Evolutionary conservation across 2,797 vertebrate genomes (phyloP).

Genomic region (Rhabdophis nuchalis): DNA sequence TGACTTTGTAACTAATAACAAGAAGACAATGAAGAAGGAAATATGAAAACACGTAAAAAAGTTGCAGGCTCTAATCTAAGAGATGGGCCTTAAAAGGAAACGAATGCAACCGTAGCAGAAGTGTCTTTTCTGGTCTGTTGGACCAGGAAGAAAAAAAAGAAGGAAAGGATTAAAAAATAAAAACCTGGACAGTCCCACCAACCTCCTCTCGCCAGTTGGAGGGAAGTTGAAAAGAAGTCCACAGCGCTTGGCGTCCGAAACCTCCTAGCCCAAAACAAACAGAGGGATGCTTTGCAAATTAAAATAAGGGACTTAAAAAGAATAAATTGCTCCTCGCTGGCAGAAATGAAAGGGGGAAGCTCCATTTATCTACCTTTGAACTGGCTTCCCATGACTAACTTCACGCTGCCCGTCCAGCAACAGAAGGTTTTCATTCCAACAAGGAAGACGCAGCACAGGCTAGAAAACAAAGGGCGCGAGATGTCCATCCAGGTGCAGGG

Average conservation of each 20-base stretch:
- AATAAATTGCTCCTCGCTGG: conserved; percentile 59
- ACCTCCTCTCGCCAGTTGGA: conserved; percentile 58
- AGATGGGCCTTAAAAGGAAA: not conserved
- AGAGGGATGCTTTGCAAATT: conserved; percentile 57
- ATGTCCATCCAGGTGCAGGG: conserved; percentile 4
- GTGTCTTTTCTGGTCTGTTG: conserved; percentile 30
- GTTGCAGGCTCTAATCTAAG: not conserved
- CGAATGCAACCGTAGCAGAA: fast-evolving
- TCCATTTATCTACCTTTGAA: not conserved
- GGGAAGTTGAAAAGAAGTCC: conserved; percentile 60
- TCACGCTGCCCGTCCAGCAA: not conserved
- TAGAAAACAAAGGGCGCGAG: not conserved
- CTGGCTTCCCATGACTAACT: conserved; percentile 11
- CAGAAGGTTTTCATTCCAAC: fast-evolving
- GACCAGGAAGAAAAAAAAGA: not conserved
- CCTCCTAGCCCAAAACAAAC: conserved; percentile 61
- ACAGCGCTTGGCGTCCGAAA: conserved; percentile 40
- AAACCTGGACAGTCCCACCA: conserved; percentile 2
- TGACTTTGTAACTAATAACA: too few species aligned
- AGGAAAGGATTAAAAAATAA: conserved; percentile 11
- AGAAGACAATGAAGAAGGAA: not conserved
- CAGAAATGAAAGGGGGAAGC: not conserved
- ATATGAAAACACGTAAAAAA: not conserved
- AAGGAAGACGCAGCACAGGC: not conserved
- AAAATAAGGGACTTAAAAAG: conserved; percentile 59